Conservation (phyloP, 1,140 invertebrate species). For the Cotesia glomerata region DNA sequence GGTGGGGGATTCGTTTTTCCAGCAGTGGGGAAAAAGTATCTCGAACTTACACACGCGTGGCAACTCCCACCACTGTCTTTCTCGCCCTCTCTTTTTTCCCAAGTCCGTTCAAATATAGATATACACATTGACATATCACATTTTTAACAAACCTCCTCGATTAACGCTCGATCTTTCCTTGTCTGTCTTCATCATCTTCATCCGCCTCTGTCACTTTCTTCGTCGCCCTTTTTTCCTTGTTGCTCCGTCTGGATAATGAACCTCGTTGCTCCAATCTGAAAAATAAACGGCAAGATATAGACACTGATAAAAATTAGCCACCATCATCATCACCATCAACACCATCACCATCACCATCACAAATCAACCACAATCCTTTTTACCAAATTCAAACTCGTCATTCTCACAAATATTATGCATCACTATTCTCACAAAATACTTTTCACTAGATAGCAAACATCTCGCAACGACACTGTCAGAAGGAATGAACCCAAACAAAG, state of each 20-base stretch:
- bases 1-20: constrained; percentile 48
- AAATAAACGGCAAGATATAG: constrained; percentile 7
- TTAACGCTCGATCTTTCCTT: constrained; percentile 31
- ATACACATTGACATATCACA: constrained; percentile 19
- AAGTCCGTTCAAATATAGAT: background rate
- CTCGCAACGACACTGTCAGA: constrained; percentile 59
- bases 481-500: constrained; percentile 64
- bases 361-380: no score
- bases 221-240: constrained; percentile 11
- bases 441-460: constrained; percentile 41
- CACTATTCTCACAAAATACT: no score
- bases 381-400: no score
- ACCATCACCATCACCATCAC: no score
- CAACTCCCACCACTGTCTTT: background rate
- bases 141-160: constrained; percentile 20
- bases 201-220: constrained; percentile 7
- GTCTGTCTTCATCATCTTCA: constrained; percentile 4
- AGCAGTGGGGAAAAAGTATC: constrained; percentile 52
- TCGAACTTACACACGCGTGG: constrained; percentile 6
- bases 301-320: background rate
- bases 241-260: constrained; percentile 25
- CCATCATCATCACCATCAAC: no score
- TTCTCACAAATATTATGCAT: no score
- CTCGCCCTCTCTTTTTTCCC: constrained; percentile 8
- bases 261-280: constrained; percentile 29